Evolutionary conservation across 2,113 vertebrate species (phyloP).

Genomic region (Pelecanoides urinatrix): DNA sequence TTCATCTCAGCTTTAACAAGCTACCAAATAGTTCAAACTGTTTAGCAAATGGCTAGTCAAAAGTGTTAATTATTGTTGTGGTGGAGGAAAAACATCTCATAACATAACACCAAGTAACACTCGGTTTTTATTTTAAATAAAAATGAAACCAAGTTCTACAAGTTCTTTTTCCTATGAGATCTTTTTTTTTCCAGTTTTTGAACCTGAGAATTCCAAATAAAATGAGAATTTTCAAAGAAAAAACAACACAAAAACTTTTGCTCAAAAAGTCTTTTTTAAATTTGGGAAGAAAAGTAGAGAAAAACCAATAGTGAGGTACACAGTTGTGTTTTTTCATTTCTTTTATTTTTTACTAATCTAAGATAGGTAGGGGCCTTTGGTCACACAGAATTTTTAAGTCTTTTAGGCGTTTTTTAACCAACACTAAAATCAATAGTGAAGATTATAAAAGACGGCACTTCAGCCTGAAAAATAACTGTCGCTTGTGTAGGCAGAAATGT

Average conservation of each 20-base stretch:
- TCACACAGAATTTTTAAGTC: background rate
- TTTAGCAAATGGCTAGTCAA: background rate
- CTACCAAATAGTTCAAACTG: background rate
- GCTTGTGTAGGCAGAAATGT: background rate
- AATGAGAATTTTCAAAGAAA: background rate
- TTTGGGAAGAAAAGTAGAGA: background rate
- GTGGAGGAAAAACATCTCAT: background rate
- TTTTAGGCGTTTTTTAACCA: background rate
- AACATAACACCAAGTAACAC: background rate
- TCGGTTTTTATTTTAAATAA: background rate
- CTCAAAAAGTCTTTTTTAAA: background rate
- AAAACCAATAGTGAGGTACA: background rate
- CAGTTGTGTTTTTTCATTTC: fast-evolving
- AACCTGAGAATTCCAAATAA: background rate
- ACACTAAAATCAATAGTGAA: background rate
- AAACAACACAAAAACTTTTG: background rate
- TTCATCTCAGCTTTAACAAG: background rate
- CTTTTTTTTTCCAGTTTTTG: background rate
- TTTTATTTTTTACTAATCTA: background rate
- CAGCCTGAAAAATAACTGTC: background rate
- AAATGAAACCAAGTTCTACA: background rate
- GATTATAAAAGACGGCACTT: background rate
- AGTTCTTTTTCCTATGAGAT: background rate
- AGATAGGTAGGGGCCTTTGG: background rate
- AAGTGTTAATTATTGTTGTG: background rate